These are phyloP conservation scores for Pleuronectes platessa DNA, from an alignment of 2,113 vertebrate genomes.

Conservation along the genomic window DNA sequence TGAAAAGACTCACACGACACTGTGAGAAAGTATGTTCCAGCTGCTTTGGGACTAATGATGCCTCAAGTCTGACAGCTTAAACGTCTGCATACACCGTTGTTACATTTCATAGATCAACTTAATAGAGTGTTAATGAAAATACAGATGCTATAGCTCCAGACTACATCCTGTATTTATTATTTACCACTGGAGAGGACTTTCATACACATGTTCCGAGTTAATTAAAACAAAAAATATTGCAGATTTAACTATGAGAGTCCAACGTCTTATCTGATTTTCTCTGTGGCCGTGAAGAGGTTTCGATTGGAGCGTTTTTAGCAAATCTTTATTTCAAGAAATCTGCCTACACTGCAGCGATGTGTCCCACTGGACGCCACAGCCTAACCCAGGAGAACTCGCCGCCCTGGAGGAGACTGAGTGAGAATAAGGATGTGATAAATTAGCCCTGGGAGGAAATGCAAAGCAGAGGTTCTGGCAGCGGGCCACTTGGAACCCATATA, in stretches of 20 bases:
- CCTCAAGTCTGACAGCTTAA: conserved; percentile 57
- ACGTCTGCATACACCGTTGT: conserved; percentile 36
- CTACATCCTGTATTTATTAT: conserved; percentile 52
- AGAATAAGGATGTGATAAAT: conserved; percentile 67
- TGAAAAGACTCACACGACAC: conserved; percentile 57
- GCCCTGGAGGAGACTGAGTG: conserved; percentile 41
- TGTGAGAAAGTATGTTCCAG: conserved; percentile 66
- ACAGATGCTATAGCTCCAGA: conserved; percentile 30
- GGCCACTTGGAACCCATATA: conserved; percentile 62
- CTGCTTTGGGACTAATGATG: conserved; percentile 54
- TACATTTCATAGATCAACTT: conserved; percentile 55
- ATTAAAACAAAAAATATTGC: conserved; percentile 30
- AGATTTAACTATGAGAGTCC: not conserved
- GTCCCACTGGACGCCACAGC: conserved; percentile 19
- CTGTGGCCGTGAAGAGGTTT: not conserved
- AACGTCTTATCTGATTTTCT: not conserved
- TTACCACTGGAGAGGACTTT: conserved; percentile 5
- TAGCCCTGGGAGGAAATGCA: conserved; percentile 69
- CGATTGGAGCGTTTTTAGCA: not conserved
- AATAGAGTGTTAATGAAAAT: conserved; percentile 57
- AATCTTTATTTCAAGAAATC: not conserved
- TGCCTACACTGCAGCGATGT: not conserved
- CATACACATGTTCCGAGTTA: conserved; percentile 11
- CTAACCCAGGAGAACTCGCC: conserved; percentile 19
- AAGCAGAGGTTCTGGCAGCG: conserved; percentile 65